phyloP scores from a whole-genome alignment of 2,888 invertebrate genomes.

The Gnatocerus cornutus region DNA sequence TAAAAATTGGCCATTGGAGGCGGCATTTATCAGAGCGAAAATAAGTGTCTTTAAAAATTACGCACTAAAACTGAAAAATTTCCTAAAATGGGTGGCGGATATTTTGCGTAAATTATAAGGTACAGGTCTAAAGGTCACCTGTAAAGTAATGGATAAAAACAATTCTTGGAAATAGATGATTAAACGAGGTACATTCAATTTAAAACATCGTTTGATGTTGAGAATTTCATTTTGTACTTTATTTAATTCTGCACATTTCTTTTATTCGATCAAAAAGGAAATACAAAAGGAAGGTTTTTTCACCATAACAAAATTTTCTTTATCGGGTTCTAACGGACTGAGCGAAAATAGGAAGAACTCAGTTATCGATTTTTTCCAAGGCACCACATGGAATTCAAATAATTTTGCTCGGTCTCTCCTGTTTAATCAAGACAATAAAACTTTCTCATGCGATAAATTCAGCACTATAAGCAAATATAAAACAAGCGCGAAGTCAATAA shows the following conservation, averaged over 20 bases:
- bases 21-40: conserved; percentile 19
- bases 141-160: conserved; percentile 6
- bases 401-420: too few species aligned
- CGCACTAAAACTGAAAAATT: conserved; percentile 12
- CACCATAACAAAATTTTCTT: conserved; percentile 10
- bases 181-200: conserved; percentile 7
- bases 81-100: not conserved
- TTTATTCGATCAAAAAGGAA: not conserved
- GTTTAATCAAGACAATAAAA: too few species aligned
- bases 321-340: too few species aligned
- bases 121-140: not conserved
- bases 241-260: conserved; percentile 3
- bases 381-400: too few species aligned
- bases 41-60: not conserved
- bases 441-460: too few species aligned
- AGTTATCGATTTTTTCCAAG: too few species aligned
- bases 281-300: conserved; percentile 1
- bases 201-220: conserved; percentile 8
- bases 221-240: conserved; percentile 7
- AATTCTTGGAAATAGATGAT: conserved; percentile 2
- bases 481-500: not conserved
- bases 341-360: too few species aligned
- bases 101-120: conserved; percentile 9
- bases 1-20: conserved; percentile 14
- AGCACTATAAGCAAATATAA: too few species aligned